Evolutionary conservation across 2,113 vertebrate species (phyloP), one percentile per base, ranked within the genome.

Genomic region (Plectropomus leopardus): DNA sequence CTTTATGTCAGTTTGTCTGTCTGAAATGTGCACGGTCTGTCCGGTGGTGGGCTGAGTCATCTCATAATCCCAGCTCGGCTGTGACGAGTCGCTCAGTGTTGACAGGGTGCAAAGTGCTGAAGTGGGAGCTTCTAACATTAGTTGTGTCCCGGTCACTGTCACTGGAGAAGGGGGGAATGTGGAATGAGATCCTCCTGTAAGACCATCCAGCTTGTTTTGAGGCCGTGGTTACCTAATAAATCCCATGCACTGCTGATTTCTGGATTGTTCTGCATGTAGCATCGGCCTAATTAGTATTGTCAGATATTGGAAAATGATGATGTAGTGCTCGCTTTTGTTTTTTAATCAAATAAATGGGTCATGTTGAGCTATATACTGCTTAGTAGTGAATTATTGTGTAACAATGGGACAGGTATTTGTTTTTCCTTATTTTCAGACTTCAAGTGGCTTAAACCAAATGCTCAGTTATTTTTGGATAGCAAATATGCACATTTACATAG

Each of bases 61-160:
- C 55, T 84, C 67, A 47, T 83, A 47, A 72, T 81, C 73, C 42
- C 59, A 67, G 51, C 80, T 78, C 2, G 10, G 61, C 60, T 24
- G 30, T 30, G 53, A 69, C 71, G 82, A 83, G 70, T 80, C 73
- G 57, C 81, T 79, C 66, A 70, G 88, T 90, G 85, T 88, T 85
- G 84, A 90, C 86, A 85, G 74, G 74, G 76, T 72, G 79, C 63
- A 85, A 85, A 90, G 78, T 86, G 90, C 91, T 91, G 86, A 90
- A 78, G 86, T 55, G 48, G 74, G 79, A 72, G 86, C 61, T 90
- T 92, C 92, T 94, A 92, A 84, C 88, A 91, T 93, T 93, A 94
- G 89, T 86, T 76, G 13, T 6, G 45, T 69, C 76, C 75, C 58
- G 21, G 73, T 85, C 80, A 67, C 82, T 80, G 90, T 90, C 86